These are phyloP conservation scores for Copidosoma aretas DNA, from an alignment of 2,888 invertebrate species.

Conservation along the genomic window DNA sequence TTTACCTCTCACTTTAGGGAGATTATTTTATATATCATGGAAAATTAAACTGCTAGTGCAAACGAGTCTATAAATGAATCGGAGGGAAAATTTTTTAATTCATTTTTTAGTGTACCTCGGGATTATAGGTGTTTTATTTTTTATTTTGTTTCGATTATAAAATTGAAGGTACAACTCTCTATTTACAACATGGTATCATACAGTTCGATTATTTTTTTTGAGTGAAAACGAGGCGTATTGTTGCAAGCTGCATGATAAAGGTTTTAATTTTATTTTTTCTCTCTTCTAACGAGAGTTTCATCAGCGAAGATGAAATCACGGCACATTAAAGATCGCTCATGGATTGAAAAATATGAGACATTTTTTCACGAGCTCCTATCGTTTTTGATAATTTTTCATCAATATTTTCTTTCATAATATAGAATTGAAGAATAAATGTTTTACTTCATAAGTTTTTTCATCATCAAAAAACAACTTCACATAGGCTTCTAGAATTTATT, in stretches of 20 bases:
- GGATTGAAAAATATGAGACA: slow-evolving; percentile 25
- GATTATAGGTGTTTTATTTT: too few relatives aligned
- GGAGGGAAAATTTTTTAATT: too few relatives aligned
- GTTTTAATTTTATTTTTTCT: neutral
- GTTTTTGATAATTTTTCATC: too few relatives aligned
- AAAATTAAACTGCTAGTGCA: too few relatives aligned
- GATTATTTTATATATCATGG: too few relatives aligned
- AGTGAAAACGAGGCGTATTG: slow-evolving; percentile 26
- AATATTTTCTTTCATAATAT: too few relatives aligned
- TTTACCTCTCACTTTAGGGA: too few relatives aligned
- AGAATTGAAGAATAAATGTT: too few relatives aligned
- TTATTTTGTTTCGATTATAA: neutral
- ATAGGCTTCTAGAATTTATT: too few relatives aligned
- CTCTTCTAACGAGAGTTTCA: slow-evolving; percentile 1
- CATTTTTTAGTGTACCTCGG: neutral
- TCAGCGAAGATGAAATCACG: slow-evolving; percentile 21
- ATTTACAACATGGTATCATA: slow-evolving; percentile 37
- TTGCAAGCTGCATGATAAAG: slow-evolving; percentile 16
- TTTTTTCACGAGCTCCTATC: too few relatives aligned
- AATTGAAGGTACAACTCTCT: slow-evolving; percentile 27
- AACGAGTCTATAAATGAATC: slow-evolving; percentile 6
- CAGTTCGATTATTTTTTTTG: slow-evolving; percentile 31
- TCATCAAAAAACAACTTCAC: too few relatives aligned
- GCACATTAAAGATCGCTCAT: slow-evolving; percentile 20
- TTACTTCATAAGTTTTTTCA: too few relatives aligned